Base-by-base conservation (phyloP, 2,797 vertebrate genomes). In the Ctenopoma kingsleyae region DNA sequence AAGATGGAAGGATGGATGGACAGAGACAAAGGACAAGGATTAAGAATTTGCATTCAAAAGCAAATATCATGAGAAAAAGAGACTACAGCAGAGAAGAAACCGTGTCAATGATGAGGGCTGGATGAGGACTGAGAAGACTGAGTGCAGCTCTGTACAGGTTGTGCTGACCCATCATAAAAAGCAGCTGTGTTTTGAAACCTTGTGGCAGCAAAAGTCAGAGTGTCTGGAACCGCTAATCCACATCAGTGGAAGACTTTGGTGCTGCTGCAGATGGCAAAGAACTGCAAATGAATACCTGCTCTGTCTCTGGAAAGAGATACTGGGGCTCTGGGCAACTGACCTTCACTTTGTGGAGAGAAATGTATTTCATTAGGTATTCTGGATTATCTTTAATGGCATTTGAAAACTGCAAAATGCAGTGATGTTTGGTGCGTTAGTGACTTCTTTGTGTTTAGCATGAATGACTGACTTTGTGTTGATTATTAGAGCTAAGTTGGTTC, bases 41-140 rank as follows among this genome's bases (percentile, higher is more conserved):
- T 95, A 93, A 87, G 89, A 91, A 91, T 96, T 95, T 92, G 90
- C 91, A 93, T 93, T 89, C 78, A 89, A 89, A 86, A 80, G 86
- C 80, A 84, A 85, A 89, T 69, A 78, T 40, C 72, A 61, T 52
- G 5, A 68, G 67, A 76, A 72, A 71, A 77, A 76, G 70, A 72
- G 63, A 64, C 46, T 8, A 43, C 30, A 20, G 73, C 20, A 17
- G 47, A 78, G 49, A 71, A 67, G 74, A 73, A 67, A 76, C 40
- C 2, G 67, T 8, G 78, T 65, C 67, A 86, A 82, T 82, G 78
- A 83, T 74, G 63, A 61, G 56, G 63, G 58, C 20, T 30, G 57
- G n/a, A 53, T 30, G 64, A 55, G 52, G 56, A 61, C 22, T 12
- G 48, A 46, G 43, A 51, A 47, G n/a, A 58, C 35, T 12, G 30